phyloP scores from a whole-genome alignment of 2,113 vertebrate genomes.

The Vimba vimba region DNA sequence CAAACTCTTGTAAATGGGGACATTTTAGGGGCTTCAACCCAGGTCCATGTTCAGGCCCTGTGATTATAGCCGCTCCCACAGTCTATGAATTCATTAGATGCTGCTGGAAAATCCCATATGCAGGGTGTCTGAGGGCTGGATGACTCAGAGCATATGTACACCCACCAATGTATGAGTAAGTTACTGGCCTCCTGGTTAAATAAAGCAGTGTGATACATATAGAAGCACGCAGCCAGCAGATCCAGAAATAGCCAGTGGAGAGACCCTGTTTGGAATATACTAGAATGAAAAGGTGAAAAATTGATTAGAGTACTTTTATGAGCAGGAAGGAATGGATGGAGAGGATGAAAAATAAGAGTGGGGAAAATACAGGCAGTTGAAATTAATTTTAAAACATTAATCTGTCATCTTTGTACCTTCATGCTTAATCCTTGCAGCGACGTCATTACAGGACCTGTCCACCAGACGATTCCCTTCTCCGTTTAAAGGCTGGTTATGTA shows the following conservation, averaged over 20 bases:
- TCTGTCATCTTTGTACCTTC: conserved; percentile 47
- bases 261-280: conserved; percentile 15
- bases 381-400: conserved; percentile 56
- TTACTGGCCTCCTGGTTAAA: conserved; percentile 38
- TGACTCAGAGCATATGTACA: conserved; percentile 55
- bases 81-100: conserved; percentile 55
- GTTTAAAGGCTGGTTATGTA: conserved; percentile 63
- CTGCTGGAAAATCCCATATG: conserved; percentile 59
- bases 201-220: conserved; percentile 27
- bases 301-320: not conserved
- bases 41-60: conserved; percentile 9
- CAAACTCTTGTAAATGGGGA: not conserved
- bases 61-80: conserved; percentile 12
- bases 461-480: conserved; percentile 52
- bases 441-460: conserved; percentile 58
- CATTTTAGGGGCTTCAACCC: conserved; percentile 9
- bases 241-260: conserved; percentile 20
- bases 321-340: not conserved
- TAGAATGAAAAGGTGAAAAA: conserved; percentile 50
- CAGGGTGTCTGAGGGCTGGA: conserved; percentile 46
- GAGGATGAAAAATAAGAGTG: conserved; percentile 39
- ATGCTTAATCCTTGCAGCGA: conserved; percentile 51
- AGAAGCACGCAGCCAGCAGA: conserved; percentile 12
- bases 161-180: conserved; percentile 47
- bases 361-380: conserved; percentile 30